A percentile compares a stretch with the other conserved stretches of the same genome.
phyloP scores from a whole-genome alignment of 2,113 vertebrate species.

The Jacana jacana region DNA sequence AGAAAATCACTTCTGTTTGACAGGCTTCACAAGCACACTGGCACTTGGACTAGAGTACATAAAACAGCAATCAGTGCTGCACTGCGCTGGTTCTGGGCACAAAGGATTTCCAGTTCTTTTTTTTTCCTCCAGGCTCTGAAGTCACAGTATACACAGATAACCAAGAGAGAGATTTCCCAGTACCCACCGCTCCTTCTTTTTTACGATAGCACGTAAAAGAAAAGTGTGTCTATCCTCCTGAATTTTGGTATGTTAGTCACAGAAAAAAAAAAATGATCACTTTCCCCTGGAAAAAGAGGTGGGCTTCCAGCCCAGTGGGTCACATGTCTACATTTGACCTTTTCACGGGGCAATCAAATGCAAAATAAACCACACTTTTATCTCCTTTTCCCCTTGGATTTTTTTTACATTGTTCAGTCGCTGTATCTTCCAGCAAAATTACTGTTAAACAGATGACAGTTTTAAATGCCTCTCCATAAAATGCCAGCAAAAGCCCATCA shows the following conservation, averaged over 20 bases:
- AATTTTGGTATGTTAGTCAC: neutral
- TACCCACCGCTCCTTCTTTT: neutral
- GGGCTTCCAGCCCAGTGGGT: neutral
- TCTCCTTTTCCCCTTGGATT: neutral
- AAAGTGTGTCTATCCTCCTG: neutral
- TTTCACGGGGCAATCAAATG: neutral
- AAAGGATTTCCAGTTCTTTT: neutral
- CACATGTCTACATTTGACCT: neutral
- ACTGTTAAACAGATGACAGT: slow-evolving; percentile 54
- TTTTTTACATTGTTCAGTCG: neutral
- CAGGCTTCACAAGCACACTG: neutral
- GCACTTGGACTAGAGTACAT: neutral
- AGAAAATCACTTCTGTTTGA: neutral
- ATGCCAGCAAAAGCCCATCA: slow-evolving; percentile 37
- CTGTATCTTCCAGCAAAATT: slow-evolving; percentile 59
- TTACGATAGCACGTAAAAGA: neutral
- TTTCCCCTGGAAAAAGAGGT: neutral
- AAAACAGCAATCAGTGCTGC: neutral
- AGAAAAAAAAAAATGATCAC: neutral
- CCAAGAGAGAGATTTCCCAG: neutral
- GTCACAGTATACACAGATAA: neutral
- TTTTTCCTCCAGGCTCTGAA: neutral
- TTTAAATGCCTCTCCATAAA: slow-evolving; percentile 1
- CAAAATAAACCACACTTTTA: neutral
- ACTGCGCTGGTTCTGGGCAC: neutral